Evolutionary conservation across 2,888 invertebrate genomes (phyloP), one percentile per base, ranked within the genome.

Genomic region (Nephrotoma guestfalica): DNA sequence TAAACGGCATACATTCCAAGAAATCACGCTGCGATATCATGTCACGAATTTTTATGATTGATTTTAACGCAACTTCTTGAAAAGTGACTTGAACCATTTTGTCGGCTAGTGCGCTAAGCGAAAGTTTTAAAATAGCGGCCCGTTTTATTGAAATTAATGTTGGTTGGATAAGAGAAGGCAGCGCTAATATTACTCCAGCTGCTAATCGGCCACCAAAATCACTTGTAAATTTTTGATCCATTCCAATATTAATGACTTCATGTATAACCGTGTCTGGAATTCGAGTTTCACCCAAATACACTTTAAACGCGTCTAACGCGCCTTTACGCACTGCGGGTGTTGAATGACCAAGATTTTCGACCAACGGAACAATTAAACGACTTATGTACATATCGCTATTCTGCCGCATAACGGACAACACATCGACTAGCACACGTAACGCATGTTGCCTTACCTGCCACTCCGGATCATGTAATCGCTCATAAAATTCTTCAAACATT

Each of bases 381-480:
- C 92, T 91, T 92, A 96, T 94, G 87, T 95, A 94, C 87, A 93
- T 93, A 88, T 96, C 95, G 15, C 96, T 93, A 86, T 93, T 93
- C 86, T 94, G 93, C 83, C 94, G 93, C 88, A 96, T 93, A 71
- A 96, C 94, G 4, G 96, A 96, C 86, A 97, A 92, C 1, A 97
- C 93, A 91, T 97, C 96, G 42, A 94, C 94, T 51, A 97, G 93
- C 7, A 97, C 96, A 86, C 96, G 92, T 6, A 97, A 92, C 41
- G 96, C 96, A 90, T 97, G 96, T 88, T 96, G 95, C 9, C 96
- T 93, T 47, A 97, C 96, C 91, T 96, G 96, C 94, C 96, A 95
- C 90, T 97, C 96, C 0, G 96, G 95, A 90, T 96, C 96, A 57
- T 94, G 93, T 85, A 96, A 92, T 86, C 96, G 93, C 88, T 95